Evolutionary conservation across 2,797 vertebrate genomes (phyloP), one percentile per base, ranked within the genome.

Genomic region (Steatocranus sp.): DNA sequence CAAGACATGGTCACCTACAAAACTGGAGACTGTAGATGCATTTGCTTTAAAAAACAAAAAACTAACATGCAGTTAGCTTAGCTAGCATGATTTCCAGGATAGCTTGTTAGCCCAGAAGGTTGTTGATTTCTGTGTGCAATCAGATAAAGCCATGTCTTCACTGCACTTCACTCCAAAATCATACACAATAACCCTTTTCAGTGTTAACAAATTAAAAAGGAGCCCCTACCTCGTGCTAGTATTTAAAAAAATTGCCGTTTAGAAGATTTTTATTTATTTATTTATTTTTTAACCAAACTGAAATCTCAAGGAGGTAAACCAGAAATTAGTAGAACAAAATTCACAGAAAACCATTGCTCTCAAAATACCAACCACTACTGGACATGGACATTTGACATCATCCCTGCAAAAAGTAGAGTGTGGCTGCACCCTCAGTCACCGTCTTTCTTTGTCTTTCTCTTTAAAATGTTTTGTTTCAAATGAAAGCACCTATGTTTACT

Each of bases 311-410:
- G 23, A 70, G 8, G 5, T 43, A 43, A 41, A 70, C 23, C 6
- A 18, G 4, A 70, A 46, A 18, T 70, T 46, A 11, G 6, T 0
- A 7, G 38, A 43, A 27, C 63, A 43, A 70, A 70, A 27, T 14
- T 70, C 3, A 46, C 66, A 27, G 4, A 17, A 46, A 61, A 8
- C 0, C 1, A 0, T 46, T 70, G 6, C 15, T 46, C 15, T 48
- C 66, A 18, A 46, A 70, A n/a, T 11, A 73, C 10, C 6, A 73
- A 18, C 10, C 23, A 30, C 66, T 27, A 70, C 23, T 27, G 6
- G 15, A 46, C 38, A 27, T 7, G 14, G 23, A 27, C 0, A 46
- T 48, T 18, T 48, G 41, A 30, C 1, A 70, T 46, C 25, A 18
- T 25, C 23, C 14, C 23, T 46, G 4, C 66, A 46, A 70, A 46